phyloP scores from a whole-genome alignment of 2,797 vertebrate genomes.

The Acrocephalus scirpaceus region DNA sequence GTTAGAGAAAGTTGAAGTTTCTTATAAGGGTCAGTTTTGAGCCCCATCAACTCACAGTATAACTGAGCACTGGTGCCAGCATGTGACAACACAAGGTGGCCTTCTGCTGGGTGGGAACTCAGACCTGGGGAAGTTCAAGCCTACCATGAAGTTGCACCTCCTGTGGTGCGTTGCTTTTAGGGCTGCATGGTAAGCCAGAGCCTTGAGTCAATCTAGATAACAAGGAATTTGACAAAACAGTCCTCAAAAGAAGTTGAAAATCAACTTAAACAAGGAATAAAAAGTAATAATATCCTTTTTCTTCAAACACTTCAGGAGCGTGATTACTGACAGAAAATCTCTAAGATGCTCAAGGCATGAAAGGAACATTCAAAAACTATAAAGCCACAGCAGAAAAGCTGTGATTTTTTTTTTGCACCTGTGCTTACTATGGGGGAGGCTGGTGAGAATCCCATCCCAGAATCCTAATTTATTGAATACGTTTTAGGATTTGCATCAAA shows the following conservation, averaged over 20 bases:
- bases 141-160: neutral
- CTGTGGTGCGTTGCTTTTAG: neutral
- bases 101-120: neutral
- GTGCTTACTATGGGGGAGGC: neutral
- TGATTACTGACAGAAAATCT: neutral
- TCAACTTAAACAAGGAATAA: neutral
- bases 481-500: neutral
- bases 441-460: neutral
- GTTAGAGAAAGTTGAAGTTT: neutral
- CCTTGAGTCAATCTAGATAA: neutral
- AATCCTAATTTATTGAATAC: neutral
- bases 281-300: neutral
- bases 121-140: neutral
- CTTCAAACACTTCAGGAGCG: neutral
- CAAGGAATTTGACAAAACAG: neutral
- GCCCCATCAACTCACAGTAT: neutral
- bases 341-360: neutral
- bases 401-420: conserved; percentile 16
- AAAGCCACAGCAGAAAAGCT: neutral
- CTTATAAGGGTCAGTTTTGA: neutral
- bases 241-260: neutral
- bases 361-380: neutral
- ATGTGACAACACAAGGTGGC: neutral
- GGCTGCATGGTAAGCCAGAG: neutral
- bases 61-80: neutral